Evolutionary conservation across 2,888 invertebrate genomes (phyloP).

Genomic region (Bombyx huttoni): DNA sequence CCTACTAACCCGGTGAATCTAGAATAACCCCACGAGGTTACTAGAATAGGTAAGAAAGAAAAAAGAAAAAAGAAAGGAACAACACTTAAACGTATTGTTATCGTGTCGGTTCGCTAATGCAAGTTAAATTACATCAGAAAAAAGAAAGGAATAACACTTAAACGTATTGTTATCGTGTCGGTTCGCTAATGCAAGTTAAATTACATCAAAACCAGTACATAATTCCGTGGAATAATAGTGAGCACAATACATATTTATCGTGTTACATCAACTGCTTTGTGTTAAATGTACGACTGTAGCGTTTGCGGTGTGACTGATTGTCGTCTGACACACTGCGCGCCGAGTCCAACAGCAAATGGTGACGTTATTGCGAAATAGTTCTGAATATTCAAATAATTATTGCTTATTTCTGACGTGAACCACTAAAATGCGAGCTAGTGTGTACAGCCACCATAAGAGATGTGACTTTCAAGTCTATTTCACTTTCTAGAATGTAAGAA

Average conservation of each 20-base stretch:
- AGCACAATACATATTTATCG: conserved; percentile 16
- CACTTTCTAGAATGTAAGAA: no score
- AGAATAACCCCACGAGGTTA: no score
- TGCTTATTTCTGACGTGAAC: no score
- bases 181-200: background rate
- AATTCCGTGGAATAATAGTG: conserved; percentile 7
- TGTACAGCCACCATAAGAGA: no score
- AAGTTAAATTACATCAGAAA: conserved; percentile 1
- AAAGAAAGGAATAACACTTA: no score
- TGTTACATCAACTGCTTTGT: conserved; percentile 11
- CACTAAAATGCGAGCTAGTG: no score
- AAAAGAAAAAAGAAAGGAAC: no score
- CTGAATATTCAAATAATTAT: background rate
- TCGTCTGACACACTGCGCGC: conserved; percentile 7
- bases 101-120: background rate
- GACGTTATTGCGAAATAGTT: background rate
- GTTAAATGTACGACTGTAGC: conserved; percentile 8
- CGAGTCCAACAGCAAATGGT: no score
- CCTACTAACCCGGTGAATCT: no score
- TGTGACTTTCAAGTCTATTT: no score
- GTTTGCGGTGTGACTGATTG: conserved; percentile 13
- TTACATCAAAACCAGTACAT: conserved; percentile 7
- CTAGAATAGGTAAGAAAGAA: no score
- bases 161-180: background rate
- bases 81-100: background rate